Conservation (phyloP, 2,797 vertebrate species). For the Dicrostonyx torquatus region DNA sequence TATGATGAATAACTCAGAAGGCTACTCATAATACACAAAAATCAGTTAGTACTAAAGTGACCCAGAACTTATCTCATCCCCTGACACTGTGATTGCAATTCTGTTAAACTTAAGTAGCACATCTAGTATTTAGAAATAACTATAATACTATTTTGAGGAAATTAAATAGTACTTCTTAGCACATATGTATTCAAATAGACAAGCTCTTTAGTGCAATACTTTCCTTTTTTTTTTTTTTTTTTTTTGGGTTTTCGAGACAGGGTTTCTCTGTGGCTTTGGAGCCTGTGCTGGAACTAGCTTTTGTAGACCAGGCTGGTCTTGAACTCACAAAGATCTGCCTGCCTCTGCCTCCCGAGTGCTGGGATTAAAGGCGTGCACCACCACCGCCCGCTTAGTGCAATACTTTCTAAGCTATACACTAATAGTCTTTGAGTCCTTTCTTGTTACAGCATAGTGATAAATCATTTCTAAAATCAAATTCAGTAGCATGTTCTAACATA, state of each 20-base stretch:
- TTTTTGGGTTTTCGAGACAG: no score
- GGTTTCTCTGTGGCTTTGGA: no score
- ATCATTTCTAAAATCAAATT: not conserved
- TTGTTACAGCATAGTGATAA: not conserved
- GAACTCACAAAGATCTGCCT: no score
- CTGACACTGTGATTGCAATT: not conserved
- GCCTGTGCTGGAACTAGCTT: no score
- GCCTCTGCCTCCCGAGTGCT: no score
- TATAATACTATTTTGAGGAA: slow-evolving; percentile 30
- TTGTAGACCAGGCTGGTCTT: no score
- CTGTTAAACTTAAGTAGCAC: not conserved
- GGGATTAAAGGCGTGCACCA: no score
- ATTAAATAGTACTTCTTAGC: not conserved
- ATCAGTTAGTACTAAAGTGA: slow-evolving; percentile 2
- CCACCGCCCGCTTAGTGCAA: no score
- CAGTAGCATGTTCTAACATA: not conserved
- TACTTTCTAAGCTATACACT: slow-evolving; percentile 15
- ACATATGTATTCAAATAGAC: not conserved
- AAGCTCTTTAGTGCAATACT: slow-evolving; percentile 23
- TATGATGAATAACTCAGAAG: slow-evolving; percentile 47
- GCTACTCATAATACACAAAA: slow-evolving; percentile 47
- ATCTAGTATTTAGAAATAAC: slow-evolving; percentile 5
- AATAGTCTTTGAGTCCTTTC: not conserved
- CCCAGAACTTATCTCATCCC: not conserved
- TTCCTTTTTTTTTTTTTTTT: no score